Evolutionary conservation across 2,888 invertebrate species (phyloP).

Genomic region (Eristalis pertinax): DNA sequence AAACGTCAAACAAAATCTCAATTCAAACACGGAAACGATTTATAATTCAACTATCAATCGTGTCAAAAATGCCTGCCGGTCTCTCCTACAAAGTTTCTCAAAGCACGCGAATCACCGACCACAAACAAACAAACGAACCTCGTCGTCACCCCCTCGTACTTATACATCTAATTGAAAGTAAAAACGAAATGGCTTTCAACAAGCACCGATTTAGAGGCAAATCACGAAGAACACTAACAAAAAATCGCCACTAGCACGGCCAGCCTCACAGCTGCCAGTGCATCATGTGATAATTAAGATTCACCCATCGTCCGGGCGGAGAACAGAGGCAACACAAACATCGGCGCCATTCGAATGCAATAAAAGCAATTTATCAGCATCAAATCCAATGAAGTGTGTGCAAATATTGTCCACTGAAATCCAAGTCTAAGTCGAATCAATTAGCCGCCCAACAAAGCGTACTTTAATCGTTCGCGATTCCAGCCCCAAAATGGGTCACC

Average conservation of each 20-base stretch:
- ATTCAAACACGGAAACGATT: not conserved
- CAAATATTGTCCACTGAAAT: not conserved
- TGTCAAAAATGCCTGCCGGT: not conserved
- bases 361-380: not conserved
- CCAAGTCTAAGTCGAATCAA: not conserved
- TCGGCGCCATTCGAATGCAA: not conserved
- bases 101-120: not conserved
- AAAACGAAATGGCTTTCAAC: not conserved
- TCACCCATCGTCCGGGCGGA: not conserved
- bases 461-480: not conserved
- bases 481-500: slow-evolving; percentile 36
- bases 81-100: not conserved
- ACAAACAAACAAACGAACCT: not conserved
- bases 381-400: not conserved
- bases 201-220: not conserved
- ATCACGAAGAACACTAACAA: slow-evolving; percentile 3
- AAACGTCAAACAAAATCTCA: not conserved
- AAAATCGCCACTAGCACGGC: not conserved
- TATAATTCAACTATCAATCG: not conserved
- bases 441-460: not conserved
- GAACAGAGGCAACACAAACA: not conserved
- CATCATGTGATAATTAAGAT: not conserved
- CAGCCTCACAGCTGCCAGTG: not conserved
- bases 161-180: not conserved
- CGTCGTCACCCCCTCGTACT: not conserved